A percentile compares a stretch with the other conserved stretches of the same genome.
Conservation (phyloP, 1,140 invertebrate genomes). For the Polypedilum pembai region DNA sequence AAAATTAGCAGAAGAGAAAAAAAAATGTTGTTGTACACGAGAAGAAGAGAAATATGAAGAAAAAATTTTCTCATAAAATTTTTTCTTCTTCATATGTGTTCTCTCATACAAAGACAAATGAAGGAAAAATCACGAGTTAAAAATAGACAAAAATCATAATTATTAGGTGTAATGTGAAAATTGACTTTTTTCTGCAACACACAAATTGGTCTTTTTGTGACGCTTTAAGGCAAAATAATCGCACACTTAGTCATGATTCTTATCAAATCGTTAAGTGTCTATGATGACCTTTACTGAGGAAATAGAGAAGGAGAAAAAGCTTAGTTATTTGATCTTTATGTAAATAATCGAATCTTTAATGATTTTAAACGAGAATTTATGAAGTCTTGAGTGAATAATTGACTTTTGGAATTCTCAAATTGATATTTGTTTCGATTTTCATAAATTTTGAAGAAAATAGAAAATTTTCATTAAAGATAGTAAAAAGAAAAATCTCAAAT, state of each 20-base stretch:
- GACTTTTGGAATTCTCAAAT: too few species aligned
- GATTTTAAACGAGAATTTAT: too few species aligned
- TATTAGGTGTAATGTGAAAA: slow-evolving; percentile 23
- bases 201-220: neutral
- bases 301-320: too few species aligned
- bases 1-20: slow-evolving; percentile 21
- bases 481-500: too few species aligned
- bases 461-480: too few species aligned
- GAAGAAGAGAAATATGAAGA: neutral
- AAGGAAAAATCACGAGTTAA: neutral
- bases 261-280: neutral
- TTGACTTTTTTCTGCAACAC: neutral
- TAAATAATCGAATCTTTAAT: too few species aligned
- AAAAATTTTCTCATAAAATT: slow-evolving; percentile 5
- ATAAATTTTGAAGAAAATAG: too few species aligned
- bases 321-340: too few species aligned
- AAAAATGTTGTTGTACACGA: neutral
- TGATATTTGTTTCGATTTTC: too few species aligned
- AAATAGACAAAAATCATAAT: slow-evolving; percentile 17
- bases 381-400: too few species aligned
- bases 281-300: too few species aligned
- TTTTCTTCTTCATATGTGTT: neutral
- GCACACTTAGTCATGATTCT: neutral
- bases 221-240: neutral
- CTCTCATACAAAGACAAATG: neutral